A percentile compares a stretch with the other conserved stretches of the same genome.
Evolutionary conservation across 1,140 invertebrate species (phyloP).

Genomic region (Hermetia illucens): DNA sequence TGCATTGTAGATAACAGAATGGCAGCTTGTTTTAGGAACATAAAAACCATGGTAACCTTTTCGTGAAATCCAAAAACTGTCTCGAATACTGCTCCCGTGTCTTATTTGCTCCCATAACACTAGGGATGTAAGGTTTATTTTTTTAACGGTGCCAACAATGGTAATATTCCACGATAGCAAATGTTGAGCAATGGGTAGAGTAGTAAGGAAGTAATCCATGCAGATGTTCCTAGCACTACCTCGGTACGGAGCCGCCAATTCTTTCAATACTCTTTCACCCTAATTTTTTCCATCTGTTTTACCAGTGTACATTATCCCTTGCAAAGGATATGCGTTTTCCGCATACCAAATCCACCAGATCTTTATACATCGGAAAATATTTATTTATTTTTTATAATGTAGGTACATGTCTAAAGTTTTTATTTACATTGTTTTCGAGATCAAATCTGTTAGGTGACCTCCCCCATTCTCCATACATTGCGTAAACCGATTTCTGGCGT

Average conservation of each 20-base stretch:
- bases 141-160: constrained; percentile 8
- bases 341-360: too few relatives aligned
- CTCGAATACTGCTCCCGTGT: constrained; percentile 4
- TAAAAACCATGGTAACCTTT: constrained; percentile 15
- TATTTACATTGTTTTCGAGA: too few relatives aligned
- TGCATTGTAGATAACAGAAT: constrained; percentile 19
- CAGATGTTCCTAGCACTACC: constrained; percentile 11
- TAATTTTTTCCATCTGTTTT: constrained; percentile 7
- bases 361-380: too few relatives aligned
- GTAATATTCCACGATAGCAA: constrained; percentile 9
- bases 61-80: constrained; percentile 17
- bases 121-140: constrained; percentile 8
- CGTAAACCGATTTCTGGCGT: too few relatives aligned
- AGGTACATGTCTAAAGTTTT: too few relatives aligned
- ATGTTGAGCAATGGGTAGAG: constrained; percentile 6
- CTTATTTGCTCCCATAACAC: constrained; percentile 8
- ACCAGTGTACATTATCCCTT: constrained; percentile 11
- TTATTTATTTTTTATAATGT: too few relatives aligned
- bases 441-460: too few relatives aligned
- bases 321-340: constrained; percentile 12
- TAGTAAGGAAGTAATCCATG: constrained; percentile 14
- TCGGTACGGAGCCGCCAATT: neutral
- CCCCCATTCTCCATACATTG: too few relatives aligned
- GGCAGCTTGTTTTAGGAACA: constrained; percentile 21
- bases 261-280: constrained; percentile 1